Evolutionary conservation across 2,888 invertebrate genomes (phyloP).

Genomic region (Thysanoteuthis rhombus): DNA sequence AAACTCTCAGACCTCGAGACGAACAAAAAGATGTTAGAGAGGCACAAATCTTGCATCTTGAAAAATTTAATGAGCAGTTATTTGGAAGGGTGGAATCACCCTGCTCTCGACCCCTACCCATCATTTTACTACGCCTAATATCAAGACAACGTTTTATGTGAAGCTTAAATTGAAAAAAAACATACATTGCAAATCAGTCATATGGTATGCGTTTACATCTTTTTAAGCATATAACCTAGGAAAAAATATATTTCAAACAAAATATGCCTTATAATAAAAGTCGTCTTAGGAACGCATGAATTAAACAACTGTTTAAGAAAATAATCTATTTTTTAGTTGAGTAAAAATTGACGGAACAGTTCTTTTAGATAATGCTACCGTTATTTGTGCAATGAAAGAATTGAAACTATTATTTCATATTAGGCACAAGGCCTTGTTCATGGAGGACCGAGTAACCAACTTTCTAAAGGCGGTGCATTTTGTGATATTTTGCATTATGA

Average conservation of each 20-base stretch:
- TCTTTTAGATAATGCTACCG: too few relatives aligned
- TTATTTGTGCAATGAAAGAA: too few relatives aligned
- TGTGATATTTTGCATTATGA: too few relatives aligned
- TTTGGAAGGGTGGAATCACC: not conserved
- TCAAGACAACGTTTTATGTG: not conserved
- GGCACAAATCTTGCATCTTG: not conserved
- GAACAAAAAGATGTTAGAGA: not conserved
- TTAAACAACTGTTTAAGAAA: too few relatives aligned
- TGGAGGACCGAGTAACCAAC: too few relatives aligned
- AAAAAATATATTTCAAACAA: not conserved
- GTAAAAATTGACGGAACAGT: too few relatives aligned
- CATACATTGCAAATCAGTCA: not conserved
- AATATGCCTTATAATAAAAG: not conserved
- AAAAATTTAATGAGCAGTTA: not conserved
- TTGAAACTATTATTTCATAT: too few relatives aligned
- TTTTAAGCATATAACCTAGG: not conserved
- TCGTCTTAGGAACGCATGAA: not conserved
- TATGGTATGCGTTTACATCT: not conserved
- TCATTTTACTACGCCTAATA: not conserved
- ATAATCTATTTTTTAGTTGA: too few relatives aligned
- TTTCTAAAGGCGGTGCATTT: too few relatives aligned
- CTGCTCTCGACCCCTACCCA: not conserved
- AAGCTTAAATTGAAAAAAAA: not conserved
- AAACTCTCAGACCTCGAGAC: constrained; percentile 12
- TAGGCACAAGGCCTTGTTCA: too few relatives aligned